Evolutionary conservation across 2,113 vertebrate species (phyloP).

Genomic region (Pelodiscus sinensis): DNA sequence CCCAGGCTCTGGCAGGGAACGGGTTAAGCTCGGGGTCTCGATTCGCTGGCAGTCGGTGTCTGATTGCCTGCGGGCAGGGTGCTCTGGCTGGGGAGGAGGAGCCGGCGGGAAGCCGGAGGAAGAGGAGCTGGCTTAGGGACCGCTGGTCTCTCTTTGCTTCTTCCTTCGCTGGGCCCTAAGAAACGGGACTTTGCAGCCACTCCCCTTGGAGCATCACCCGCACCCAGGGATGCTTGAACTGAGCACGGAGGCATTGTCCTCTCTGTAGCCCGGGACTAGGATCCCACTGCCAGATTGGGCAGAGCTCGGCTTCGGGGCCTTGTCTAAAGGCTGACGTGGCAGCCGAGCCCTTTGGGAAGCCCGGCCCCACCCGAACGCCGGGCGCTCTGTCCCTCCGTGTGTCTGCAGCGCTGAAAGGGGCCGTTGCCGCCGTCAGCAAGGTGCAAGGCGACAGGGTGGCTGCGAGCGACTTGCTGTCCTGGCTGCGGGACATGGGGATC

Average conservation of each 20-base stretch:
- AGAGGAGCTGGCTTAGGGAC: neutral
- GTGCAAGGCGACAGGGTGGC: conserved; percentile 3
- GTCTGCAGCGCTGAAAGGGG: conserved; percentile 16
- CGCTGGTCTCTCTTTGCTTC: too few relatives aligned
- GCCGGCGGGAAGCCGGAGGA: neutral
- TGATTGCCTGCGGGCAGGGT: neutral
- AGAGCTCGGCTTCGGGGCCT: neutral
- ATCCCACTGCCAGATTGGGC: neutral
- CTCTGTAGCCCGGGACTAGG: too few relatives aligned
- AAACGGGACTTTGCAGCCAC: too few relatives aligned
- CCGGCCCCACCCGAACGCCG: neutral
- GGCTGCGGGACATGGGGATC: conserved; percentile 23
- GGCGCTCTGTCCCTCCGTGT: neutral
- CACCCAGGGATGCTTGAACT: too few relatives aligned
- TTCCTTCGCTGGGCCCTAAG: too few relatives aligned
- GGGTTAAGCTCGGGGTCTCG: neutral
- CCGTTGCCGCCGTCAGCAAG: conserved; percentile 12
- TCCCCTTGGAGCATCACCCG: too few relatives aligned
- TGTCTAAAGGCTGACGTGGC: neutral
- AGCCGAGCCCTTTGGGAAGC: neutral
- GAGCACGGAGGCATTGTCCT: too few relatives aligned
- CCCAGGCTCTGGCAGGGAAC: neutral
- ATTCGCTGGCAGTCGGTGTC: too few relatives aligned
- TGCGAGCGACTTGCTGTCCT: neutral
- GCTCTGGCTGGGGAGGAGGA: neutral